Percentiles rank a stretch among this genome's conserved stretches.
Evolutionary conservation across 2,113 vertebrate species (phyloP).

Genomic region (Prochilodus magdalenae): DNA sequence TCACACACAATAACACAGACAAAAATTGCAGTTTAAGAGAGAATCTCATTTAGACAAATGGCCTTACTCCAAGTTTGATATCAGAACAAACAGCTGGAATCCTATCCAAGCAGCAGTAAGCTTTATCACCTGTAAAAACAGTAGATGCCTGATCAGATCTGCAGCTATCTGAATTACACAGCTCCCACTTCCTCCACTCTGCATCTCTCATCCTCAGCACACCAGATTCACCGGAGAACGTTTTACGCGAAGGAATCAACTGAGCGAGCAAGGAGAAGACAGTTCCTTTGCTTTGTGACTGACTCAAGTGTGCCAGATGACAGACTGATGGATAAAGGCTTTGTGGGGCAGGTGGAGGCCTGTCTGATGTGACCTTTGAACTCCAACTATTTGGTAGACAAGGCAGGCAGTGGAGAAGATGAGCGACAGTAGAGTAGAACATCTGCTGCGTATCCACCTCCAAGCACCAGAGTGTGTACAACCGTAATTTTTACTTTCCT

Average conservation of each 20-base stretch:
- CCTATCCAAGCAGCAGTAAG: slow-evolving; percentile 24
- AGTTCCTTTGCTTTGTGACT: neutral
- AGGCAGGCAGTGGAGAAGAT: neutral
- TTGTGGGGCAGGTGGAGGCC: slow-evolving; percentile 20
- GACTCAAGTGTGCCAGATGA: neutral
- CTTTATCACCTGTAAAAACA: slow-evolving; percentile 41
- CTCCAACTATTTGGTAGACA: neutral
- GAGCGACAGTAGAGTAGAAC: neutral
- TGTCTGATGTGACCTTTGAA: slow-evolving; percentile 6
- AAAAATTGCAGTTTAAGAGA: neutral
- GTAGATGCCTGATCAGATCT: slow-evolving; percentile 20
- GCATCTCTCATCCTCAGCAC: neutral
- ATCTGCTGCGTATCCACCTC: slow-evolving; percentile 19
- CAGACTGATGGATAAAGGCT: neutral
- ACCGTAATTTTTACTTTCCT: neutral
- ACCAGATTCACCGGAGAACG: slow-evolving; percentile 23
- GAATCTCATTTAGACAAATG: slow-evolving; percentile 30
- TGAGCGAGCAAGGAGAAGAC: neutral
- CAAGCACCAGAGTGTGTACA: neutral
- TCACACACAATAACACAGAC: too few relatives aligned
- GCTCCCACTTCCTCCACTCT: neutral
- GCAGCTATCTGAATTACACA: neutral
- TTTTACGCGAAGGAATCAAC: slow-evolving; percentile 18
- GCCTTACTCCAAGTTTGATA: slow-evolving; percentile 12
- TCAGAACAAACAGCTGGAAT: slow-evolving; percentile 18